Evolutionary conservation across 2,797 vertebrate species (phyloP), one percentile per base, ranked within the genome.

Genomic region (Cynodonichthys magdalenae): DNA sequence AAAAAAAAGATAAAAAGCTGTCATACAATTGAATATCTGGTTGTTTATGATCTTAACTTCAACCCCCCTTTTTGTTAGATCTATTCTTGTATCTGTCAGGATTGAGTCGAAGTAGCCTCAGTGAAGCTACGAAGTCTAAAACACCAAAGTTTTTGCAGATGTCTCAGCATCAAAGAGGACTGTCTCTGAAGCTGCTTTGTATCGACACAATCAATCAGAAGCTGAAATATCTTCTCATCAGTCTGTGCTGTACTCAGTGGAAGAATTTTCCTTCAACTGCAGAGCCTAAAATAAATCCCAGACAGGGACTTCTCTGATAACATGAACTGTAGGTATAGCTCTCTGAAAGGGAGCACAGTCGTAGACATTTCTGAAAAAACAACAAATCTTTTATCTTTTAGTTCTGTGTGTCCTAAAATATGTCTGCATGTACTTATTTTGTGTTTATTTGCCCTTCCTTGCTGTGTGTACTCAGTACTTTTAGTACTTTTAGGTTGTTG

Each of bases 241-340:
- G 24, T 8, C 17, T 39, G 14, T 2, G 10, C 0, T 36, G 41
- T 2, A 27, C 49, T 44, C 66, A 44, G 63, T 24, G 15, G 42
- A 31, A 50, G 42, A 45, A 49, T 41, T 29, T 59, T 41, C 42
- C 50, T 69, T 66, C 53, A 64, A 42, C 53, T 45, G 48, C 69
- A 58, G 69, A 31, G 17, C 19, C 60, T 69, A 65, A 84, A 72
- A 63, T 56, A 10, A 71, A 73, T 77, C 58, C 66, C 64, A 66
- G 46, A 50, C 36, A 34, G 65, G 50, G 53, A 74, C 44, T 69
- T 36, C 44, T 64, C 57, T 59, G 57, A 75, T 63, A 18, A 18
- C 3, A 55, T 66, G 56, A 81, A 83, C 75, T 58, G 80, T 48
- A 39, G 42, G 45, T 4, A 59, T 6, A 6, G 41, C 63, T 45